phyloP scores from a whole-genome alignment of 2,888 invertebrate genomes.

The Volucella inanis region DNA sequence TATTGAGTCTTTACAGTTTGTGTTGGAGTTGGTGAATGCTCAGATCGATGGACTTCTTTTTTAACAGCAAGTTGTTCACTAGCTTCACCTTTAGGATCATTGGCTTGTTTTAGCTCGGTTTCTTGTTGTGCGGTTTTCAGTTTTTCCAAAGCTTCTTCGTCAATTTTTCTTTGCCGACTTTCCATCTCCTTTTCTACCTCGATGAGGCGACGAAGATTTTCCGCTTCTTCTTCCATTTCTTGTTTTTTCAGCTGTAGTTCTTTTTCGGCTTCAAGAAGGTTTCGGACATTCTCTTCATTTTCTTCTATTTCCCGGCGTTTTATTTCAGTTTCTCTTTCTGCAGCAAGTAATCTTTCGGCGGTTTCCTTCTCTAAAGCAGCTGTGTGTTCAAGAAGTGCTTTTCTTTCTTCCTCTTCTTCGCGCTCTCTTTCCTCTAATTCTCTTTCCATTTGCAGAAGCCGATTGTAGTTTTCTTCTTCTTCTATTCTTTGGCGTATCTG shows the following conservation, averaged over 20 bases:
- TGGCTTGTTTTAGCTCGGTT: conserved; percentile 76
- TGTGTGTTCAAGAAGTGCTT: conserved; percentile 38
- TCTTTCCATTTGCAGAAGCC: conserved; percentile 77
- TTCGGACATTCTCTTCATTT: conserved; percentile 59
- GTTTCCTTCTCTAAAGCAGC: conserved; percentile 50
- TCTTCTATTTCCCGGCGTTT: conserved; percentile 54
- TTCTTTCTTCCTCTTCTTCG: conserved; percentile 32
- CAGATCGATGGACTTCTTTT: conserved; percentile 75
- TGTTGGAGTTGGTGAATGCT: conserved; percentile 69
- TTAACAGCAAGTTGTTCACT: conserved; percentile 78
- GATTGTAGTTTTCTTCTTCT: conserved; percentile 78
- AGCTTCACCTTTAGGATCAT: conserved; percentile 71
- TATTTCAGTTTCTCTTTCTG: conserved; percentile 47
- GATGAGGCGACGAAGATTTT: conserved; percentile 52
- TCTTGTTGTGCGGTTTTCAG: conserved; percentile 78
- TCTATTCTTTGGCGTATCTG: conserved; percentile 66
- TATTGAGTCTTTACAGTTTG: conserved; percentile 81
- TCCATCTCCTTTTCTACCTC: conserved; percentile 82
- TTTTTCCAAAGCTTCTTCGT: conserved; percentile 78
- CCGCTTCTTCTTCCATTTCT: conserved; percentile 68
- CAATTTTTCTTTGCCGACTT: conserved; percentile 77
- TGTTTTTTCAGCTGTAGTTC: conserved; percentile 51
- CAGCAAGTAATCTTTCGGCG: conserved; percentile 36
- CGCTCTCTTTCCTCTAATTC: conserved; percentile 58
- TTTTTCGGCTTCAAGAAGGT: conserved; percentile 59